Evolutionary conservation across 2,888 invertebrate species (phyloP), one percentile per base, ranked within the genome.

Genomic region (Taenaris catops): DNA sequence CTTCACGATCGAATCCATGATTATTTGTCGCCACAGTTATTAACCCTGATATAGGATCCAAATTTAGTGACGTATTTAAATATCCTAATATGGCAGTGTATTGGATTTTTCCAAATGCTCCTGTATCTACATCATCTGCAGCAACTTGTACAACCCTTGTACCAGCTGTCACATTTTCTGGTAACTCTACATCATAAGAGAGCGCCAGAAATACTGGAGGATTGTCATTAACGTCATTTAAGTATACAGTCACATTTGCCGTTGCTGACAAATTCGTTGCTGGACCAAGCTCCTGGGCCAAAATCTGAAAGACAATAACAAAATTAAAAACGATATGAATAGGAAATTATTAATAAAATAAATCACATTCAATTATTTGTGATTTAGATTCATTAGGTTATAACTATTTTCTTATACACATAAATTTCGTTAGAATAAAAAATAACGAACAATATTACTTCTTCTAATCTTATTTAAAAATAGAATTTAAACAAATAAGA

Each of bases 151-250:
- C 81, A 1, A 96, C 91, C 54, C 89, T 89, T 0, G 92, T 90
- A 8, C 94, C 94, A 7, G 90, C 91, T 9, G 92, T 92, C 20
- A 93, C 91, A 63, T 95, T 94, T 73, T 98, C 98, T 0, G 92
- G 90, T 10, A 97, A 73, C 32, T 92, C 91, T 0, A 91, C 93
- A 14, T 90, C 88, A 65, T 97, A 98, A 1, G 90, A 87, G 19
- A 90, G 75, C 49, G 92, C 90, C 6, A 90, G 80, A 62, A 97
- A 97, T 40, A 91, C 81, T 1, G 97, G 97, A 12, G 93, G 88
- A 69, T 96, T 96, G 65, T 98, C 97, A 60, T 98, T 97, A 4
- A 93, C 88, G 61, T 98, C 97, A 45, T 93, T 91, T 11, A 98
- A 76, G 55, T 93, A 92, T 5, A 96, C 93, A 1, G 92, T 92